Evolutionary conservation across 2,888 invertebrate genomes (phyloP).

Genomic region (Dioctria rufipes): DNA sequence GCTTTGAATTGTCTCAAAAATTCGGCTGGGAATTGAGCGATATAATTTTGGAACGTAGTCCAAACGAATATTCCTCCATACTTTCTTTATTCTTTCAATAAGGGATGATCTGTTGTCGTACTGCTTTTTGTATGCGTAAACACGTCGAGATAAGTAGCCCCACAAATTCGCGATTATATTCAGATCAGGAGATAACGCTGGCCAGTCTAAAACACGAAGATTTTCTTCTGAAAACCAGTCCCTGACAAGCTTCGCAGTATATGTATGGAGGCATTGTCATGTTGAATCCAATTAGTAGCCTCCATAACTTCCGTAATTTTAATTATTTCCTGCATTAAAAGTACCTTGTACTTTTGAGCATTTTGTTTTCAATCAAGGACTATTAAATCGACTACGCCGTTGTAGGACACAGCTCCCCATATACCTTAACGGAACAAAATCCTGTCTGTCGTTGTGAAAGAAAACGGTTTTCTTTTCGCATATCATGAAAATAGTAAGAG

Average conservation of each 20-base stretch:
- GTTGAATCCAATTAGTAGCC: neutral
- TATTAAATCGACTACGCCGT: too few species aligned
- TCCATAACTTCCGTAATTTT: neutral
- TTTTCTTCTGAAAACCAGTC: neutral
- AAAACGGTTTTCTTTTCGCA: too few species aligned
- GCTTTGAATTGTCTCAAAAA: neutral
- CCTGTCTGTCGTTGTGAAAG: too few species aligned
- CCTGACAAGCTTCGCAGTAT: conserved; percentile 3
- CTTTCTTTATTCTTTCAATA: neutral
- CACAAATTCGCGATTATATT: neutral
- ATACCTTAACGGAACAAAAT: too few species aligned
- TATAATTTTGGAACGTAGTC: neutral
- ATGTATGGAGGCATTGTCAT: neutral
- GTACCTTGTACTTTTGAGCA: neutral
- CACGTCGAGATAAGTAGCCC: neutral
- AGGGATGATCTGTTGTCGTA: neutral
- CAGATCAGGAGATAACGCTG: neutral
- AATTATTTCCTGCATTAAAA: neutral
- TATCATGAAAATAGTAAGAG: too few species aligned
- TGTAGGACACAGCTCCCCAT: too few species aligned
- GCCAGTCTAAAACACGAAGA: neutral
- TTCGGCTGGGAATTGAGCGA: neutral
- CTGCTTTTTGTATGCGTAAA: neutral
- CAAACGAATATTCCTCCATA: neutral
- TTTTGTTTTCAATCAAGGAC: neutral